Evolutionary conservation across 2,113 vertebrate species (phyloP), one percentile per base, ranked within the genome.

Genomic region (Coptodon rendalli): DNA sequence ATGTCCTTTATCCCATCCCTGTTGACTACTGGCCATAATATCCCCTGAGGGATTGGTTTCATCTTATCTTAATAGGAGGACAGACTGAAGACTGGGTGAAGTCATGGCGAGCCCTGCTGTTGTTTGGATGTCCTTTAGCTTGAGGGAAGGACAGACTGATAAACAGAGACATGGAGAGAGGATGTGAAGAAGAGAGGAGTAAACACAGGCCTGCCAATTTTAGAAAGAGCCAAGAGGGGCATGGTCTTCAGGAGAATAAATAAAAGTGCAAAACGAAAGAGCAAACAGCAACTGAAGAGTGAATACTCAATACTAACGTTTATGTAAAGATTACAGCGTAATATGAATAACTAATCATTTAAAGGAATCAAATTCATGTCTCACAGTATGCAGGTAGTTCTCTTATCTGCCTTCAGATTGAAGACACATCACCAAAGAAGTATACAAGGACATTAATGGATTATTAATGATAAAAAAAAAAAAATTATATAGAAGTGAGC

Each of bases 91-190:
- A 87, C 78, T 40, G 82, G 68, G 81, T 87, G 92, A 87, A 90
- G 91, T 91, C 90, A 83, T 5, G 24, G 79, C 10, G 9, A 78
- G 87, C n/a, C 73, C 79, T 17, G 79, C 87, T 89, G 87, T 86
- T 93, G 88, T 92, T 91, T 92, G 90, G 90, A 92, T 81, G 93
- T 93, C 93, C 93, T 95, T 88, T 89, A 54, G 91, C 93, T 89
- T 2, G 84, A 90, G 89, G 93, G 90, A 92, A 94, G 94, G 94
- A 91, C 93, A 66, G 73, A 78, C 82, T 68, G 90, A 94, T 89
- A 85, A 93, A 92, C 93, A 89, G 54, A 83, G 87, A 90, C 52
- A 68, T 13, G 73, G 68, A 87, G 45, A 63, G 91, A 83, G 82
- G 89, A 82, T 59, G 80, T 31, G 82, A 83, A 82, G 57, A 81